Evolutionary conservation across 1,140 invertebrate species (phyloP).

Genomic region (Aricia agestis): DNA sequence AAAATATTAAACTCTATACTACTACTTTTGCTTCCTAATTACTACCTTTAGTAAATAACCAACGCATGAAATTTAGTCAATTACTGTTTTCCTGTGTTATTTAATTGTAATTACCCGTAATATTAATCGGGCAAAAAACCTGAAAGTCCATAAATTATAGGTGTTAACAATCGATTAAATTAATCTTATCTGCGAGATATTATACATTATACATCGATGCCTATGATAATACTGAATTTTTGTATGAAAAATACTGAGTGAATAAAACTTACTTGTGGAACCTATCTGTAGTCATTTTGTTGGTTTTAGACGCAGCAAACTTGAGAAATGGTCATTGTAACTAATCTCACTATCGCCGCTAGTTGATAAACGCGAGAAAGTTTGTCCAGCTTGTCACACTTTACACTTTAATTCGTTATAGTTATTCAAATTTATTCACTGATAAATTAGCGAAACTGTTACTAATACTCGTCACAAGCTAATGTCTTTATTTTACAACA

Average conservation of each 20-base stretch:
- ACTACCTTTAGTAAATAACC: too few species aligned
- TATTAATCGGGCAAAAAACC: background rate
- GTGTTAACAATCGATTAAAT: slow-evolving; percentile 16
- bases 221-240: background rate
- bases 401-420: slow-evolving; percentile 45
- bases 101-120: background rate
- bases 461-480: background rate
- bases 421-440: slow-evolving; percentile 24
- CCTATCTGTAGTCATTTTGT: slow-evolving; percentile 65
- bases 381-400: slow-evolving; percentile 53
- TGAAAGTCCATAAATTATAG: background rate
- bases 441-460: background rate
- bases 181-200: slow-evolving; percentile 39
- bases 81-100: background rate
- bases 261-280: slow-evolving; percentile 65
- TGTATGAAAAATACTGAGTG: slow-evolving; percentile 19
- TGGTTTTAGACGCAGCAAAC: slow-evolving; percentile 14
- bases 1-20: too few species aligned
- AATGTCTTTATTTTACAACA: background rate
- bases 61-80: background rate
- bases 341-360: slow-evolving; percentile 39
- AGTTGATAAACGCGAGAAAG: slow-evolving; percentile 56
- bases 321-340: background rate
- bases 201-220: background rate
- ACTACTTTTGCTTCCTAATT: too few species aligned